A percentile compares a stretch with the other conserved stretches of the same genome.
Conservation (phyloP, 1,140 invertebrate species). For the Pararge aegeria region DNA sequence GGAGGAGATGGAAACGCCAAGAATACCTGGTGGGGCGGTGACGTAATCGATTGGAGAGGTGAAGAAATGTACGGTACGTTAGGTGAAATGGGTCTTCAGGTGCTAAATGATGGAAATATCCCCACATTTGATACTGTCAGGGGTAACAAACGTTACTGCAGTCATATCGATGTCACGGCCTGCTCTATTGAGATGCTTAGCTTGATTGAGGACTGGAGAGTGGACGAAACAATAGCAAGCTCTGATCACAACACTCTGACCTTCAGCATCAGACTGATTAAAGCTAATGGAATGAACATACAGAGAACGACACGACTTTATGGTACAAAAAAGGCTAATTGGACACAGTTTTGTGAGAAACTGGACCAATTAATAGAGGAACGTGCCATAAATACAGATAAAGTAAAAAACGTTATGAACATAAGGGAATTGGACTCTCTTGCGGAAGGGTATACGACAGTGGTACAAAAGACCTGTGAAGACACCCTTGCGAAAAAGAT, state of each 20-base stretch:
- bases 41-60: too few species aligned
- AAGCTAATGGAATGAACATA: not conserved
- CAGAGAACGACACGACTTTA: not conserved
- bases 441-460: too few species aligned
- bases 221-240: not conserved
- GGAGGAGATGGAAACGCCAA: too few species aligned
- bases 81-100: too few species aligned
- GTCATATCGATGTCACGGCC: too few species aligned
- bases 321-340: constrained; percentile 12
- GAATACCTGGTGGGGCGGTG: too few species aligned
- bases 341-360: not conserved
- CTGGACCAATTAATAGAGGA: not conserved
- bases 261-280: not conserved
- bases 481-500: not conserved
- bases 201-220: constrained; percentile 4
- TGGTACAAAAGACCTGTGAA: constrained; percentile 5
- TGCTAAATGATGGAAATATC: too few species aligned
- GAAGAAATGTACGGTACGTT: too few species aligned
- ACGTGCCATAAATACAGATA: not conserved
- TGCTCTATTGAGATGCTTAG: too few species aligned
- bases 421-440: too few species aligned
- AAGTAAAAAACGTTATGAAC: not conserved
- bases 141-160: too few species aligned
- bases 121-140: too few species aligned
- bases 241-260: constrained; percentile 4